Conservation (phyloP, 2,888 invertebrate genomes). For the Macrosiphum euphorbiae region DNA sequence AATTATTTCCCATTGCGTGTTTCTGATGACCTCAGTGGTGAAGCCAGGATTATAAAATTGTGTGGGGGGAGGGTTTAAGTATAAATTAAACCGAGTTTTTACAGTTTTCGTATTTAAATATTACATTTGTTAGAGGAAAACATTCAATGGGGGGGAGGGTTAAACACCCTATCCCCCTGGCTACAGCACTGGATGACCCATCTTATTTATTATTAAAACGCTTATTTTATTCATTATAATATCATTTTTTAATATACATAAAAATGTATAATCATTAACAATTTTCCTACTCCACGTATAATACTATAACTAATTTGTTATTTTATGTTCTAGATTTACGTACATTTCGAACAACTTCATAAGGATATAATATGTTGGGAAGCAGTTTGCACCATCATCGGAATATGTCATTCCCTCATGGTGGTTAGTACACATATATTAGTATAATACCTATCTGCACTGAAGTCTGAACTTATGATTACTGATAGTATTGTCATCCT, state of each 20-base stretch:
- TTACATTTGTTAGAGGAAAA: too few species aligned
- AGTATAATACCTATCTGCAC: background rate
- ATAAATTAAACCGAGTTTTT: too few species aligned
- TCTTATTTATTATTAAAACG: background rate
- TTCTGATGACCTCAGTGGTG: background rate
- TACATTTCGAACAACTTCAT: background rate
- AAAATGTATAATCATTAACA: too few species aligned
- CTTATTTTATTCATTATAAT: background rate
- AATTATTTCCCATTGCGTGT: background rate
- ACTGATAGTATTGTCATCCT: background rate
- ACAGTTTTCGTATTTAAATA: too few species aligned
- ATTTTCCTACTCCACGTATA: too few species aligned
- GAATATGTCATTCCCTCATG: slow-evolving; percentile 59
- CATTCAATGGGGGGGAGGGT: too few species aligned
- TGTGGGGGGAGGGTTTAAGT: too few species aligned
- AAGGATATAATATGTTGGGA: slow-evolving; percentile 53
- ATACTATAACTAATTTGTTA: background rate
- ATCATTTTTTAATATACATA: too few species aligned
- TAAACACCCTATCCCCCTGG: too few species aligned
- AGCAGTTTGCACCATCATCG: slow-evolving; percentile 59
- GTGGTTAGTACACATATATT: slow-evolving; percentile 43
- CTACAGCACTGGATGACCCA: background rate
- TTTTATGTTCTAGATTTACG: slow-evolving; percentile 36
- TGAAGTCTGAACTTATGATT: background rate
- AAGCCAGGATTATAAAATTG: too few species aligned